Percentiles rank a stretch among this genome's conserved stretches.
Evolutionary conservation across 2,113 vertebrate species (phyloP).

Genomic region (Catagonus wagneri): DNA sequence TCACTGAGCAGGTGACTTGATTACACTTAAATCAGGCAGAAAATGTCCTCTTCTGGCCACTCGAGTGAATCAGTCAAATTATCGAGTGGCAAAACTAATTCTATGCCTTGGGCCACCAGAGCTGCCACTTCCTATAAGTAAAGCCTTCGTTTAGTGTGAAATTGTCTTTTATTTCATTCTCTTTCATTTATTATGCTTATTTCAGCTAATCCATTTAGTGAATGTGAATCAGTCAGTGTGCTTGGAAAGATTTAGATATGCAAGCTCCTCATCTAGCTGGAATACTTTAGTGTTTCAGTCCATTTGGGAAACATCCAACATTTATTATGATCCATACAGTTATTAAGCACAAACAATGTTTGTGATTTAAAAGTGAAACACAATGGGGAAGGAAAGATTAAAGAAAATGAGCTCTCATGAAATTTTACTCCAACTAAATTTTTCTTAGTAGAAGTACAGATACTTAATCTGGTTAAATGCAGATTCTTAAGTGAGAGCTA

Average conservation of each 20-base stretch:
- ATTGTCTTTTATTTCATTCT: slow-evolving; percentile 90
- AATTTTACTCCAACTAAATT: slow-evolving; percentile 46
- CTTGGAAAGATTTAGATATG: slow-evolving; percentile 80
- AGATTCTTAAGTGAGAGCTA: slow-evolving; percentile 32
- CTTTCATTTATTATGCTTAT: slow-evolving; percentile 92
- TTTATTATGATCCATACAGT: neutral
- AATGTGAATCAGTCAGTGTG: slow-evolving; percentile 78
- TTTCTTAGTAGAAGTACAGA: slow-evolving; percentile 55
- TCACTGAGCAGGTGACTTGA: slow-evolving; percentile 89
- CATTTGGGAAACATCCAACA: neutral
- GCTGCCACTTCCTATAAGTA: slow-evolving; percentile 92
- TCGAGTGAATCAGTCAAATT: slow-evolving; percentile 93
- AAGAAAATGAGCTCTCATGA: slow-evolving; percentile 28
- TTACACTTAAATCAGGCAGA: slow-evolving; percentile 91
- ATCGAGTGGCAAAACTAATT: slow-evolving; percentile 92
- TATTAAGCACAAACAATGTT: slow-evolving; percentile 21
- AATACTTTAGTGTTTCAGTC: slow-evolving; percentile 47
- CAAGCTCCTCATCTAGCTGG: slow-evolving; percentile 53
- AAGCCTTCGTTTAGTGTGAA: slow-evolving; percentile 90
- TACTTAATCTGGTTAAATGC: neutral
- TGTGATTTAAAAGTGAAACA: slow-evolving; percentile 47
- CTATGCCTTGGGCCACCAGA: slow-evolving; percentile 87
- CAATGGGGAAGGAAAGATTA: slow-evolving; percentile 34
- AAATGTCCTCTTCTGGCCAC: slow-evolving; percentile 91
- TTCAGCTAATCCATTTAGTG: slow-evolving; percentile 87